phyloP scores from a whole-genome alignment of 2,797 vertebrate species.

The Anniella stebbinsi region DNA sequence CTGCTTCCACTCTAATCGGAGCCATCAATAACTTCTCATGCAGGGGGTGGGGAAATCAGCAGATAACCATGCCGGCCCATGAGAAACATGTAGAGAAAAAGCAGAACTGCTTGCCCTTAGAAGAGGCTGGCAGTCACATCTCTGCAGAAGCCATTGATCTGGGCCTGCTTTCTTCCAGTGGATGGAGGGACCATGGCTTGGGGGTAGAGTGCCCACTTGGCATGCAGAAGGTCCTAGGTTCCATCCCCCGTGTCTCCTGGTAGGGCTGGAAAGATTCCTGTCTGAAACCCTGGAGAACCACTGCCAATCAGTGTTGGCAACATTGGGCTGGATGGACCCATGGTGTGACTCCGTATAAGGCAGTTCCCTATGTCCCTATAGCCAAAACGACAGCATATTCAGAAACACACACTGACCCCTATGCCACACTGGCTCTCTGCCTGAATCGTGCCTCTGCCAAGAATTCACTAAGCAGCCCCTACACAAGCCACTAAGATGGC shows the following conservation, averaged over 20 bases:
- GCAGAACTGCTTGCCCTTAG: neutral
- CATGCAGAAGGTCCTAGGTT: too few relatives aligned
- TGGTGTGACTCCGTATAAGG: too few relatives aligned
- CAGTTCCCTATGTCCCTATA: too few relatives aligned
- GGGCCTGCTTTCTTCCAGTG: neutral
- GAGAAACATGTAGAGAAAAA: neutral
- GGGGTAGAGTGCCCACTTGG: neutral
- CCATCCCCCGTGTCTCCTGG: too few relatives aligned
- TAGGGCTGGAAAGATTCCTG: too few relatives aligned
- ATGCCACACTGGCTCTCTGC: neutral
- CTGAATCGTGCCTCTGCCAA: neutral
- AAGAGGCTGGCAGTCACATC: neutral
- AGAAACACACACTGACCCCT: neutral
- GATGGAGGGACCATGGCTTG: too few relatives aligned
- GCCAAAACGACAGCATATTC: neutral
- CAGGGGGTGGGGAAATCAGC: too few relatives aligned
- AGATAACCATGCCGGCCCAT: neutral
- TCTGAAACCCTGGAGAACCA: too few relatives aligned
- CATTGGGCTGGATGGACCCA: too few relatives aligned
- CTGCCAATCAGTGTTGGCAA: too few relatives aligned
- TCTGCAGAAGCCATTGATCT: neutral
- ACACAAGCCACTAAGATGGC: neutral
- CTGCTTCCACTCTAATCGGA: neutral
- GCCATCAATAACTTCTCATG: neutral
- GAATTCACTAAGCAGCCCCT: neutral